Evolutionary conservation across 2,888 invertebrate species (phyloP), one percentile per base, ranked within the genome.

Genomic region (Drosophila atripex): DNA sequence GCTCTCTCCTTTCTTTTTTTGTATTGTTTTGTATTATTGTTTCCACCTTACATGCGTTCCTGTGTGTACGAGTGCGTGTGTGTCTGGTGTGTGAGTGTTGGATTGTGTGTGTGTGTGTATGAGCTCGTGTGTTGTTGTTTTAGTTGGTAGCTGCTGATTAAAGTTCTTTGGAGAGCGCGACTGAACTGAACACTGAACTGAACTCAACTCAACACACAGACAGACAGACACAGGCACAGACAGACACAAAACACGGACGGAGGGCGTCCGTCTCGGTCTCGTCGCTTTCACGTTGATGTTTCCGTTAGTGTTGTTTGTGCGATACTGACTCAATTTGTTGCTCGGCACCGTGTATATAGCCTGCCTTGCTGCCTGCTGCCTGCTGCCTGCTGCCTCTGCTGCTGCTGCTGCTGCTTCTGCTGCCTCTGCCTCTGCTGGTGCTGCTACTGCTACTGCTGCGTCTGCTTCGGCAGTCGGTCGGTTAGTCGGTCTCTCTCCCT

Each of bases 281-380:
- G 79, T 61, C 61, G 79, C 73, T 79, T 76, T 73, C 86, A 80
- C 82, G 82, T 75, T 77, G 90, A 88, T 89, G 89, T 84, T 89
- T 80, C 88, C 90, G 88, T 89, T 87, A 78, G 82, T 86, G 80
- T 89, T 90, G 90, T 89, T 90, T 89, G 90, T 89, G 88, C 89
- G 89, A 88, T 89, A 89, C 89, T 89, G 85, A 90, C 88, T 83
- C 88, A 86, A 82, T 82, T 82, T 82, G 82, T 82, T 82, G 88
- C 82, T 82, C 82, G 88, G 83, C 88, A 88, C 69, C 74, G 77
- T 77, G 75, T 79, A 70, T 82, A 88, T 86, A 80, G 56, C 46
- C 39, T 45, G 46, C 35, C 53, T 23, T 23, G 21, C 21, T 28
- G 28, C 28, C 28, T 28, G 18, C 57, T 57, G 52, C 57, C 68